Evolutionary conservation across 92 coral and sea anemone species (phyloP), one percentile per base, ranked within the genome.

Genomic region (Palythoa heliodiscus): DNA sequence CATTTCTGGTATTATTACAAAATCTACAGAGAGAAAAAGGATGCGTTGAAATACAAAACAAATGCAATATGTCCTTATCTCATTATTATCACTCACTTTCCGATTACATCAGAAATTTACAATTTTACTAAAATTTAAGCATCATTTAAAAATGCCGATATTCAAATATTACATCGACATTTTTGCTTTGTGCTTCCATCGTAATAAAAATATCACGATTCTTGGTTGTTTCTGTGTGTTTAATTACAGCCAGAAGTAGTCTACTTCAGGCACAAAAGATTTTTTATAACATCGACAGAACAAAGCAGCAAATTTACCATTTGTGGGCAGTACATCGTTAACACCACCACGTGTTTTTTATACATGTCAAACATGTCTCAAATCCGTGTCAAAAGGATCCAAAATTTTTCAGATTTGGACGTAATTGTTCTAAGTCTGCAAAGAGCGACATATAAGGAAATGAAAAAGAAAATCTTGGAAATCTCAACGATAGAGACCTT

Each of bases 321-420:
- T 24, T 69, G 73, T n/a, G 19, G 70, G 29, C 19, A 69, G 47
- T 1, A 29, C 24, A 29, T 13, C 17, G 17, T 19, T 58, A 58
- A 4, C 47, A 69, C 73, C 73, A 29, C 43, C 73, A 69, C 73
- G 73, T 69, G 73, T 69, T 37, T 69, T 25, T 1, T 24, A 69
- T 25, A 69, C 43, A 29, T 69, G 48, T 69, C 73, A 69, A 69
- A 69, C 37, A 35, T 7, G 25, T 63, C 25, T 1, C 64, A 6
- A 22, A 63, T 2, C 35, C 11, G 69, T 63, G 24, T 5, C 10
- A 19, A 23, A 23, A 63, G 24, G 24, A 22, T 7, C 17, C 25
- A 63, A 4, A 10, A 24, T 11, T 69, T 69, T 25, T 16, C 2
- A 6, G 40, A 11, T 25, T 37, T 69, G 12, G 11, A 22, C 11